phyloP scores from a whole-genome alignment of 2,113 vertebrate species.

The Nanger granti region DNA sequence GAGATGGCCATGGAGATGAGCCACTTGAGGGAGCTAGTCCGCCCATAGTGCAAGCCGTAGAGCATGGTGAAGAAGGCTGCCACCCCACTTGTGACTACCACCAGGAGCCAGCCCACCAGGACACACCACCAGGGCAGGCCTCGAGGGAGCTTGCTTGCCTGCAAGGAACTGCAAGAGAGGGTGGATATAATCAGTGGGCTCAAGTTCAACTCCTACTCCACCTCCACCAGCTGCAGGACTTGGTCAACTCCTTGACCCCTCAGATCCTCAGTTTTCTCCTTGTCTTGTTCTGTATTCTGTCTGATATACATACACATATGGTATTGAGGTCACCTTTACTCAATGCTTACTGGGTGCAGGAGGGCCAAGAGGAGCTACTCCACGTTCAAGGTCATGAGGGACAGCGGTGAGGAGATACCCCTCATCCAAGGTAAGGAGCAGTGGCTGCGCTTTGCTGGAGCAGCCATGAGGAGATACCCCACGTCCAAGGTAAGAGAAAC shows the following conservation, averaged over 20 bases:
- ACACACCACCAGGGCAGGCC: constrained; percentile 95
- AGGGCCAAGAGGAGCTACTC: no score
- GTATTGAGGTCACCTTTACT: not conserved
- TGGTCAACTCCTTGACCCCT: not conserved
- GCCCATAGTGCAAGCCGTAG: constrained; percentile 91
- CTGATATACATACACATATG: not conserved
- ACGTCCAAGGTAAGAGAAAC: no score
- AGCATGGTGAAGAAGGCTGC: constrained; percentile 95
- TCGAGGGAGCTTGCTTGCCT: constrained; percentile 67
- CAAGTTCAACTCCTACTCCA: not conserved
- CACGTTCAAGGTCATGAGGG: no score
- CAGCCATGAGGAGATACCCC: no score
- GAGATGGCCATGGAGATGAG: constrained; percentile 93
- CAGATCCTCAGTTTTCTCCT: not conserved
- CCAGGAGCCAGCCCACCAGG: constrained; percentile 90
- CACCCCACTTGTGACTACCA: constrained; percentile 84
- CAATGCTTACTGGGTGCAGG: not conserved
- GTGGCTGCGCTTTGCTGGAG: no score
- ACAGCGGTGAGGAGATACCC: no score
- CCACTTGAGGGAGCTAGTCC: constrained; percentile 91
- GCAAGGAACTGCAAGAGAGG: not conserved
- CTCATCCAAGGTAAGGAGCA: no score
- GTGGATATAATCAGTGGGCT: not conserved
- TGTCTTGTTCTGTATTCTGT: not conserved
- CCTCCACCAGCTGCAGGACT: not conserved